phyloP scores from a whole-genome alignment of 2,888 invertebrate species.

The Eilema caniola region DNA sequence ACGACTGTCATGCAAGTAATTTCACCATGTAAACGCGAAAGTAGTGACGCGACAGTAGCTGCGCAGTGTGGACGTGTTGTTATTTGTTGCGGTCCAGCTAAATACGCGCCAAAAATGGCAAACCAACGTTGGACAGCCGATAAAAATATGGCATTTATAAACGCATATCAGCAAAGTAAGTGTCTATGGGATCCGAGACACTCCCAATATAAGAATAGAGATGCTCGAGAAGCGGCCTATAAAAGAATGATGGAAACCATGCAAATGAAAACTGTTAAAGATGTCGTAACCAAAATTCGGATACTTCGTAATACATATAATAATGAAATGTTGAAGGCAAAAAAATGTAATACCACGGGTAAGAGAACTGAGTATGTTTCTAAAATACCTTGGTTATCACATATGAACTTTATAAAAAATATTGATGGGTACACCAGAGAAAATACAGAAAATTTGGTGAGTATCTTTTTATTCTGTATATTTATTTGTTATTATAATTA shows the following conservation, averaged over 20 bases:
- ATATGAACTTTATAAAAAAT: not conserved
- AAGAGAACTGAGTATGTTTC: not conserved
- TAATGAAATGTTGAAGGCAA: not conserved
- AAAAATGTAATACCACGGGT: not conserved
- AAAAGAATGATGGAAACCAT: slow-evolving; percentile 2
- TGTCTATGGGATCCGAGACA: slow-evolving; percentile 12
- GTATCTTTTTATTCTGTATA: not conserved
- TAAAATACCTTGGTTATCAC: slow-evolving; percentile 1
- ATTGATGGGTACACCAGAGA: not conserved
- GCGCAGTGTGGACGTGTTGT: not conserved
- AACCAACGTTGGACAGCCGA: not conserved
- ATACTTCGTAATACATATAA: slow-evolving; percentile 6
- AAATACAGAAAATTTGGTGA: not conserved
- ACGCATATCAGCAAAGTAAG: not conserved
- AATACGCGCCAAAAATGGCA: not conserved
- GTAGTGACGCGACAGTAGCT: not conserved
- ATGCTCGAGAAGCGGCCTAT: slow-evolving; percentile 7
- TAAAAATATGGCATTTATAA: not conserved
- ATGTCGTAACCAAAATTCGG: slow-evolving; percentile 6
- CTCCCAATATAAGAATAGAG: slow-evolving; percentile 7
- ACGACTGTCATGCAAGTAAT: not conserved
- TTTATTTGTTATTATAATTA: too few relatives aligned
- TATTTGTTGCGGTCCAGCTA: not conserved
- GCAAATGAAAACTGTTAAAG: slow-evolving; percentile 5
- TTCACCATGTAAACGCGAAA: not conserved